These are phyloP conservation scores for Calyptommatus sinebrachiatus DNA, from an alignment of 2,113 vertebrate genomes.

Conservation along the genomic window DNA sequence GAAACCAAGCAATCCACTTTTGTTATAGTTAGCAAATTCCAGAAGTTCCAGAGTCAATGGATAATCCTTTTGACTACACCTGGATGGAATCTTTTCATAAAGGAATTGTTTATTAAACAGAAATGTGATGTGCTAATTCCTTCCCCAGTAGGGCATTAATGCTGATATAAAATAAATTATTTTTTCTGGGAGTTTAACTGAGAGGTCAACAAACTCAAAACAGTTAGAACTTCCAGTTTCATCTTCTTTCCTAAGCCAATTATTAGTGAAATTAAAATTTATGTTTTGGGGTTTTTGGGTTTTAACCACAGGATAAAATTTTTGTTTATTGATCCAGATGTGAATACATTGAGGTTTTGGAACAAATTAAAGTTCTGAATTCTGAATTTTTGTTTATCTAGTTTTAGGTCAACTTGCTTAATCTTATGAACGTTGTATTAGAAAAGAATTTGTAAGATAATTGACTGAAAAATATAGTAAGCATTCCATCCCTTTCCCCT, in stretches of 20 bases:
- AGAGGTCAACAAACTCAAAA: neutral
- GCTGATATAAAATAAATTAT: constrained; percentile 3
- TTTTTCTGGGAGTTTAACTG: neutral
- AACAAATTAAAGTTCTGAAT: neutral
- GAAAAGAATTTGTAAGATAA: neutral
- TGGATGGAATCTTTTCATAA: neutral
- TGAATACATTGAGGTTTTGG: neutral
- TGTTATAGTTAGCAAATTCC: constrained; percentile 25
- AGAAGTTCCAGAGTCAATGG: constrained; percentile 8
- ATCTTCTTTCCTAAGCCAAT: neutral
- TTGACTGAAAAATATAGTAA: neutral
- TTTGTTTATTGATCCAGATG: neutral
- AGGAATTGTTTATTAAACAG: neutral
- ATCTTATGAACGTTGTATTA: neutral
- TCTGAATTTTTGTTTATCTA: neutral
- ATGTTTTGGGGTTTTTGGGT: neutral
- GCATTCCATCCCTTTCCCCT: neutral
- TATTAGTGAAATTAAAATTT: neutral
- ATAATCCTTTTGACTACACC: constrained; percentile 7
- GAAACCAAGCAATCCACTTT: constrained; percentile 8
- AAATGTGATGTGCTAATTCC: constrained; percentile 15
- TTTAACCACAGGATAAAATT: neutral
- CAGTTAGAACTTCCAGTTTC: neutral
- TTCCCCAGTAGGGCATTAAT: neutral
- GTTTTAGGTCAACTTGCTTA: neutral